A percentile compares a stretch with the other conserved stretches of the same genome.
Conservation (phyloP, 1,140 invertebrate species). For the Leptonema lineaticorne region DNA sequence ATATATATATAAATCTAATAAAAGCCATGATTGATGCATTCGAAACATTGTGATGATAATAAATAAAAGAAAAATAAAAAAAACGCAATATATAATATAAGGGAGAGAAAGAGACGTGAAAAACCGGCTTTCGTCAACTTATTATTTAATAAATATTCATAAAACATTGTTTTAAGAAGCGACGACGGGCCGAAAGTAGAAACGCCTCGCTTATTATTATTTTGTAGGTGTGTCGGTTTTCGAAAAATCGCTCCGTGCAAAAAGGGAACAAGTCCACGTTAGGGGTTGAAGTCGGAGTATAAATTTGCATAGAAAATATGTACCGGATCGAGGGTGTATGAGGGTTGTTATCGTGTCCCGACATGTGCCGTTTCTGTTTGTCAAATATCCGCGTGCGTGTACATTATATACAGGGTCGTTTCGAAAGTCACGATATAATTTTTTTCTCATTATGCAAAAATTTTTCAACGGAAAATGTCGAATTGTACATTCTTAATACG, state of each 20-base stretch:
- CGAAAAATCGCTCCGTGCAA: no score
- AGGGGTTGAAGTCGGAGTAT: no score
- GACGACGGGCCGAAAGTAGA: constrained; percentile 5
- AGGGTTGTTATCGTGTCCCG: constrained; percentile 28
- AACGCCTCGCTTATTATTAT: background rate
- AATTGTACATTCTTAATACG: no score
- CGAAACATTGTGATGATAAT: no score
- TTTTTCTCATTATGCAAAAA: no score
- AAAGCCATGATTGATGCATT: no score
- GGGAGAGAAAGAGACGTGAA: background rate
- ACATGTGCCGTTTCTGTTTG: constrained; percentile 24
- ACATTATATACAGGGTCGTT: background rate
- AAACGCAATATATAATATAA: no score
- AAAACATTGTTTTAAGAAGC: background rate
- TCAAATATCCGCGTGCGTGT: constrained; percentile 4
- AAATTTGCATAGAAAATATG: constrained; percentile 31
- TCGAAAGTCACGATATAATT: no score
- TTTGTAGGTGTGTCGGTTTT: constrained; percentile 1
- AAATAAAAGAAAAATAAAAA: no score
- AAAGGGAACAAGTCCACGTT: background rate
- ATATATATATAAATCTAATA: no score
- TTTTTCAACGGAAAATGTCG: background rate
- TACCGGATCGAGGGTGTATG: constrained; percentile 23
- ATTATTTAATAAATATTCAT: constrained; percentile 1
- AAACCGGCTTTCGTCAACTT: background rate